Percentiles rank a stretch among this genome's conserved stretches.
Conservation (phyloP, 2,113 vertebrate species). For the Paramisgurnus dabryanus region DNA sequence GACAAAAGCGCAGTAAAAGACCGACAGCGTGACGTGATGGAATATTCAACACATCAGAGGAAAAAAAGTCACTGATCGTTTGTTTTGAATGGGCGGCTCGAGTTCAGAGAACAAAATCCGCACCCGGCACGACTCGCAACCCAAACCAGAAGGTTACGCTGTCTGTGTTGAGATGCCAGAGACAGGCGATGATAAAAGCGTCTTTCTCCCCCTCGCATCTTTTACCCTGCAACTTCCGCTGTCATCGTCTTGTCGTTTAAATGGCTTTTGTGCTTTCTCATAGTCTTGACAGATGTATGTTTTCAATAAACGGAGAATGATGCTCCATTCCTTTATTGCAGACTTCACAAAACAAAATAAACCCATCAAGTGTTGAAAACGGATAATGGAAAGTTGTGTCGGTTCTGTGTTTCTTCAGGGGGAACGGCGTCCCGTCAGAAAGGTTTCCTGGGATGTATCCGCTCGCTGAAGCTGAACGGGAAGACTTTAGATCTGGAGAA, state of each 20-base stretch:
- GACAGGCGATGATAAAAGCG: constrained; percentile 35
- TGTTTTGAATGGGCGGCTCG: constrained; percentile 29
- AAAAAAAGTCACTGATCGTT: constrained; percentile 23
- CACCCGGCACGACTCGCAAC: background rate
- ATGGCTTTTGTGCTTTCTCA: constrained; percentile 18
- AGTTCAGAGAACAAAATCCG: constrained; percentile 20
- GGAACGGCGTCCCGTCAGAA: constrained; percentile 93
- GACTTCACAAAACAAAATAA: constrained; percentile 21
- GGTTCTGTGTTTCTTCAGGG: constrained; percentile 70
- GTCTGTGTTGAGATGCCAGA: constrained; percentile 11
- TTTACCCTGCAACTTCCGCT: constrained; percentile 37
- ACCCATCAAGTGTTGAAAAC: background rate
- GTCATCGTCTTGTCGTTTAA: constrained; percentile 40
- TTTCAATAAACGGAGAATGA: constrained; percentile 10
- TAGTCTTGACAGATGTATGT: constrained; percentile 38
- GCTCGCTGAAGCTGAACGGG: constrained; percentile 88
- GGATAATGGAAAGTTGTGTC: background rate
- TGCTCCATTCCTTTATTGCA: background rate
- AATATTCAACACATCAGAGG: constrained; percentile 6
- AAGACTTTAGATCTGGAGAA: constrained; percentile 85
- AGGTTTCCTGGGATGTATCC: constrained; percentile 91
- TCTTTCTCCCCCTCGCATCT: constrained; percentile 3
- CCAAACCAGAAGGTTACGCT: constrained; percentile 7
- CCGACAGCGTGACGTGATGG: constrained; percentile 15
- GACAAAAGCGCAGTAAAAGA: constrained; percentile 27